Conservation (phyloP, 2,113 vertebrate species). For the Anoplopoma fimbria region DNA sequence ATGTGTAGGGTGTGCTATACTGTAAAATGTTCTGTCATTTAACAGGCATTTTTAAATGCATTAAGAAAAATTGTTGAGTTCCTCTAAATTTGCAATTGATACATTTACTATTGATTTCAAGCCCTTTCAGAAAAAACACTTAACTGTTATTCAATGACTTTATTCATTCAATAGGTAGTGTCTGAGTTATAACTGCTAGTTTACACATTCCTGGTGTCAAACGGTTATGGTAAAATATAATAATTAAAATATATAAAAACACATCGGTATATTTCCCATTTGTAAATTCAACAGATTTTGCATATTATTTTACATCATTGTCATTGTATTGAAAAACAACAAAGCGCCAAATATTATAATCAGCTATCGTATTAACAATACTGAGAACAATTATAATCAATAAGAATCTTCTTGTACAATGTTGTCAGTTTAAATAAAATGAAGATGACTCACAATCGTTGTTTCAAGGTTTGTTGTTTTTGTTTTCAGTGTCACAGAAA, state of each 20-base stretch:
- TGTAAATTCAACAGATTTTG: not conserved
- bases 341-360: not conserved
- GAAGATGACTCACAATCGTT: constrained; percentile 7
- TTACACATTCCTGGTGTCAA: not conserved
- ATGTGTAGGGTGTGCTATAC: too few relatives aligned
- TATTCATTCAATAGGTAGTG: not conserved
- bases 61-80: not conserved
- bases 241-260: not conserved
- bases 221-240: not conserved
- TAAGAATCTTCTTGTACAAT: not conserved
- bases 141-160: not conserved
- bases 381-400: not conserved
- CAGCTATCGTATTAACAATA: not conserved
- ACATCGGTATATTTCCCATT: not conserved
- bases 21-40: not conserved
- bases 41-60: not conserved
- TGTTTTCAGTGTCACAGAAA: not conserved
- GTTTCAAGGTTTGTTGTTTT: not conserved
- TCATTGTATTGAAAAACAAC: not conserved
- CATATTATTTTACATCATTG: not conserved
- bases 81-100: not conserved
- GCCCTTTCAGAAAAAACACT: not conserved
- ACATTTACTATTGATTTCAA: not conserved
- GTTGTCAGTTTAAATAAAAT: not conserved
- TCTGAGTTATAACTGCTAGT: not conserved